These are phyloP conservation scores for Arctocebus calabarensis DNA, from an alignment of 2,797 vertebrate genomes.

Conservation along the genomic window DNA sequence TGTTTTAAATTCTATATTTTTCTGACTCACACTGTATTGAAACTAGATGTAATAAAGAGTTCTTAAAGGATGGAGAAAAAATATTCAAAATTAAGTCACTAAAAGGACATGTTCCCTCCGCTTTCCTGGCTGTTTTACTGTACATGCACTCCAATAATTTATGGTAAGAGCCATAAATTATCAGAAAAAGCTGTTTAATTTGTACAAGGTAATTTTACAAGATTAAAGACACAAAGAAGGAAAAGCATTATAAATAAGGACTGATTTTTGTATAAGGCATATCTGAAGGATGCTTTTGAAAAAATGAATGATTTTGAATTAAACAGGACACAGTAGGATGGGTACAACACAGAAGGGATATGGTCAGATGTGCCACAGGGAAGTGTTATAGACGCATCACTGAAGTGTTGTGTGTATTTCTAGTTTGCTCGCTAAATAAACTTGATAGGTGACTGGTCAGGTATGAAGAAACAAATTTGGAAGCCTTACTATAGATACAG, in stretches of 20 bases:
- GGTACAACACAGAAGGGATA: background rate
- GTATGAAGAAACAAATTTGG: background rate
- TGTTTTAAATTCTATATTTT: slow-evolving; percentile 39
- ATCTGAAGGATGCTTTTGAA: slow-evolving; percentile 34
- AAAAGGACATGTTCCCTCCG: background rate
- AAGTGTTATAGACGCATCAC: background rate
- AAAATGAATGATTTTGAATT: slow-evolving; percentile 12
- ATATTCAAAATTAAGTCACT: slow-evolving; percentile 6
- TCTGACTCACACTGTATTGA: background rate
- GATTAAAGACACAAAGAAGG: background rate
- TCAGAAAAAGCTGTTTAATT: slow-evolving; percentile 26
- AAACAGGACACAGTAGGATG: background rate
- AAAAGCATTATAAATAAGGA: background rate
- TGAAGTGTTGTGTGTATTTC: background rate
- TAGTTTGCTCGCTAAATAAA: background rate
- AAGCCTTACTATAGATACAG: background rate
- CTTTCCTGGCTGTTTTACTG: background rate
- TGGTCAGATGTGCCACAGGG: background rate
- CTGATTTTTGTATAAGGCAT: background rate
- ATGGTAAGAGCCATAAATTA: background rate
- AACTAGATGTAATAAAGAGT: background rate
- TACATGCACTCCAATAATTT: background rate
- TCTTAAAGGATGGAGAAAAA: slow-evolving; percentile 43
- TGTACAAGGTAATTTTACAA: background rate
- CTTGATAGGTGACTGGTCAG: background rate